Evolutionary conservation across 2,888 invertebrate species (phyloP).

Genomic region (Antheraea assamensis): DNA sequence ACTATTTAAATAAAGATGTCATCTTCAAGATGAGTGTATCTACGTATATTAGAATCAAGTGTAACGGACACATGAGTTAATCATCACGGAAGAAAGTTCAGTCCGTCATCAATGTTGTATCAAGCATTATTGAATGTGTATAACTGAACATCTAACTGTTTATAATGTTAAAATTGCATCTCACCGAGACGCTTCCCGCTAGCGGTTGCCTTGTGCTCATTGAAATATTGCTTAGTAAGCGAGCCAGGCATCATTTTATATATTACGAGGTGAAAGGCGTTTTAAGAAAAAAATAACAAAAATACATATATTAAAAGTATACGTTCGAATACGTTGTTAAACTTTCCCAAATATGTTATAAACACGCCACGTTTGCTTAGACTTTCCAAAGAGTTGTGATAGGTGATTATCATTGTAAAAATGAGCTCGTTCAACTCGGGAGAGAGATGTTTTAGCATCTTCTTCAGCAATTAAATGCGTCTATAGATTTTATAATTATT

Average conservation of each 20-base stretch:
- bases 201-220: conserved; percentile 29
- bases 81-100: neutral
- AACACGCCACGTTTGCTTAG: conserved; percentile 35
- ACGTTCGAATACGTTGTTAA: conserved; percentile 53
- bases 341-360: conserved; percentile 63
- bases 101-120: conserved; percentile 10
- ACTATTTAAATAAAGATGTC: neutral
- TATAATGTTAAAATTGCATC: conserved; percentile 23
- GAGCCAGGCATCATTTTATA: conserved; percentile 35
- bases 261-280: conserved; percentile 50
- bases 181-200: neutral
- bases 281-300: conserved; percentile 37
- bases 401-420: conserved; percentile 40
- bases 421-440: conserved; percentile 57
- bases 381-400: conserved; percentile 28
- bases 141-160: conserved; percentile 5
- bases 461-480: conserved; percentile 57
- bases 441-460: conserved; percentile 58
- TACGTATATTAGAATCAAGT: neutral
- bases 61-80: neutral
- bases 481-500: conserved; percentile 52
- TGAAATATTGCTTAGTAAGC: conserved; percentile 39
- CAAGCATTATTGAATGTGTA: conserved; percentile 13
- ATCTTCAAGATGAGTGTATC: neutral
- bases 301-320: conserved; percentile 42